Base-by-base conservation (phyloP, 2,113 vertebrate genomes). In the Lethenteron camtschaticum region DNA sequence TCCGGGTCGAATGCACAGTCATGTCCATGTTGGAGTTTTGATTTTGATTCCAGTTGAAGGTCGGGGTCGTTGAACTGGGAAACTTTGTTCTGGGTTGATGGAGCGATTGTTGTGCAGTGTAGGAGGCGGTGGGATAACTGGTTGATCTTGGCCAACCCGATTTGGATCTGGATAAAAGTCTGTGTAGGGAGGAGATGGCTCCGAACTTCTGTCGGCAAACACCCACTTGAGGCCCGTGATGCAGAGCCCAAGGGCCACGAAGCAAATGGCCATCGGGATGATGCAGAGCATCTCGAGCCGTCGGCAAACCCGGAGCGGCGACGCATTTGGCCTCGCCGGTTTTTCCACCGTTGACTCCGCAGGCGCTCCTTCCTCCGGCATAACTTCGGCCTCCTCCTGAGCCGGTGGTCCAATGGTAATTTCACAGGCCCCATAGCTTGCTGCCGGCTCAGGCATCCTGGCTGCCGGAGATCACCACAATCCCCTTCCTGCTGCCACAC, bases 241-340 rank as follows among this genome's bases (percentile, higher is more conserved):
- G 71, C 73, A 75, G 24, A 72, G 58, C 14, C 74, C 76, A 12
- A 76, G 71, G 18, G 59, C 75, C 60, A 79, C 71, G 18, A 78
- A 69, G n/a, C 75, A 73, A 55, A 76, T 63, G 8, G 75, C 18
- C 66, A 66, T 55, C 57, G 70, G 73, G 5, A 76, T 63, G 18
- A 75, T 68, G 56, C 71, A 71, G 24, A 77, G 59, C 68, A 68
- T 71, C 18, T 69, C 72, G 56, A 55, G 59, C 58, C 56, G 55
- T 10, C 55, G 11, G 58, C 68, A 72, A 12, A 66, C 63, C n/a
- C 63, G 63, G n/a, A 66, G 63, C 10, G 63, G n/a, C 24, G 63
- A 41, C 41, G 41, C n/a, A 16, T 66, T n/a, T 9, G 63, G 10
- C 63, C 63, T 66, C 24, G 63, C 63, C 24, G 63, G 63, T 16